Percentiles rank a stretch among this genome's conserved stretches.
phyloP scores from a whole-genome alignment of 2,888 invertebrate genomes.

The Dascillus cervinus region DNA sequence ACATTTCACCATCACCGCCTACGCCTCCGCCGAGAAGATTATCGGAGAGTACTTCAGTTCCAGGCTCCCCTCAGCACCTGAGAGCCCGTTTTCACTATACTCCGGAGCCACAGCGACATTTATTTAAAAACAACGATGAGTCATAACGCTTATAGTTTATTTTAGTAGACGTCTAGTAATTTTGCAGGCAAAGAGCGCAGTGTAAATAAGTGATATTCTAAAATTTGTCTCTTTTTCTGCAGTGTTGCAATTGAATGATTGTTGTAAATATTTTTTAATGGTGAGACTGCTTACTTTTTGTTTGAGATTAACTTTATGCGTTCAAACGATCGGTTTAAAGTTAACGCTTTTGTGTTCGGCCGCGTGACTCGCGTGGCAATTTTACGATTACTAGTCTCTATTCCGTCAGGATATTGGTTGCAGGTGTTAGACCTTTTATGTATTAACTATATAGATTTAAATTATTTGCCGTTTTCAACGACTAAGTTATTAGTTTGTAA shows the following conservation, averaged over 20 bases:
- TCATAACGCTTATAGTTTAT: slow-evolving; percentile 25
- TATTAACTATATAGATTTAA: slow-evolving; percentile 13
- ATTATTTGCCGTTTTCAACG: too few relatives aligned
- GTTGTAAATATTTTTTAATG: slow-evolving; percentile 6
- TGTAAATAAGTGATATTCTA: background rate
- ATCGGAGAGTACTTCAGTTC: slow-evolving; percentile 60
- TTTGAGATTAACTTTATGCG: slow-evolving; percentile 12
- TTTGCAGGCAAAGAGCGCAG: background rate
- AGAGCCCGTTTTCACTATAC: slow-evolving; percentile 55
- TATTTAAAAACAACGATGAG: slow-evolving; percentile 42
- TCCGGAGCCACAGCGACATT: slow-evolving; percentile 50
- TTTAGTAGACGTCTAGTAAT: slow-evolving; percentile 5
- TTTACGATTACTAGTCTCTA: slow-evolving; percentile 35
- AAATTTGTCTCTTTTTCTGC: background rate
- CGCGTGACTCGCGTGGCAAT: slow-evolving; percentile 26
- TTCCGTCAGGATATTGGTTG: slow-evolving; percentile 28
- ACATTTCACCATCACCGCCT: slow-evolving; percentile 54
- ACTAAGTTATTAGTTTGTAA: too few relatives aligned
- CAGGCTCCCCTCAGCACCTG: slow-evolving; percentile 62
- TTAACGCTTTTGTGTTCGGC: slow-evolving; percentile 26
- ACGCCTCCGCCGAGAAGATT: slow-evolving; percentile 56
- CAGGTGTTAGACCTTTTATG: slow-evolving; percentile 12
- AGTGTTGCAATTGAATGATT: slow-evolving; percentile 3
- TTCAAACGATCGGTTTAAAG: slow-evolving; percentile 7
- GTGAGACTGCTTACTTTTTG: slow-evolving; percentile 17